Base-by-base conservation (phyloP, 2,797 vertebrate genomes). In the Siniperca scherzeri region DNA sequence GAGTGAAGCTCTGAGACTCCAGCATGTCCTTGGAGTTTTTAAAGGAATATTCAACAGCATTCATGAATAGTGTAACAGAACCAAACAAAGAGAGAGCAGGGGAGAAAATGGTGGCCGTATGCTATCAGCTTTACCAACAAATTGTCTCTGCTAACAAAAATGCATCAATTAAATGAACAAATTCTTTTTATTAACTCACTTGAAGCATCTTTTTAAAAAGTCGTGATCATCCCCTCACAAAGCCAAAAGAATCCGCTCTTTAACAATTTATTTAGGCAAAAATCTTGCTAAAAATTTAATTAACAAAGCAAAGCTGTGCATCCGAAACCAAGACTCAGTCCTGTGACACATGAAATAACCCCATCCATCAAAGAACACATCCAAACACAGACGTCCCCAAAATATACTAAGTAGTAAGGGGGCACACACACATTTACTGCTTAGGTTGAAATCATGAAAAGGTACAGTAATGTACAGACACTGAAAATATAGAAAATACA, bases 51-150 rank as follows among this genome's bases (percentile, higher is more conserved):
- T 87, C 66, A 80, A 70, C 50, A 86, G 52, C 16, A 21, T 74
- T 78, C 78, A 89, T 91, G 77, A 90, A 94, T 85, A 89, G 81
- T 87, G 82, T 79, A 88, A 77, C 42, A 83, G 74, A 52, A 70
- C 21, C 71, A 84, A 91, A 90, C 76, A 85, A 71, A 82, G 81
- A 70, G 12, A 56, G 38, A 11, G 74, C 27, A 67, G 40, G 9
- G 42, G 10, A 72, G 50, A 42, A 71, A 74, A 80, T 42, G 42
- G 46, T 44, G 62, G 44, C 61, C 1, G 3, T 53, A 22, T 27
- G 30, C 9, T 1, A 14, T 69, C 44, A 40, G 38, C 64, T 83
- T 76, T 42, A 59, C 16, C 17, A 62, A 78, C 59, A 84, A 81
- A 81, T n/a, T 3, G 25, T 50, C 14, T 67, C 13, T 1, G 21